phyloP scores from a whole-genome alignment of 2,888 invertebrate species.

The Digitonthophagus gazella region DNA sequence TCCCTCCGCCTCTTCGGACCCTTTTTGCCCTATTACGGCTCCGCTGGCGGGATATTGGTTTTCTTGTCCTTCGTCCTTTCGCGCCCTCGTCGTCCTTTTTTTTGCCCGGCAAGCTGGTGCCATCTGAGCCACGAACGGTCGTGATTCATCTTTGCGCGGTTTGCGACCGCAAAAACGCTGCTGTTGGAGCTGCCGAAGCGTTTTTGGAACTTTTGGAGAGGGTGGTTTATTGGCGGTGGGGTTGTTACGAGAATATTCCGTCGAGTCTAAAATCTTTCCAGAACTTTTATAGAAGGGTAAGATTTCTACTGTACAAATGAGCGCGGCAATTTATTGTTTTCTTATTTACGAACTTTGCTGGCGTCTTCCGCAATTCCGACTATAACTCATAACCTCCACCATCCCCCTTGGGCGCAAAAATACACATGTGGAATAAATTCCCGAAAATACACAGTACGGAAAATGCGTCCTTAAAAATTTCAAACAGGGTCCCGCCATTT shows the following conservation, averaged over 20 bases:
- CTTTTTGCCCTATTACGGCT: neutral
- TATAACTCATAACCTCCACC: neutral
- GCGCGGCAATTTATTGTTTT: too few species aligned
- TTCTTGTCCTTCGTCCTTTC: neutral
- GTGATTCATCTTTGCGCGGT: neutral
- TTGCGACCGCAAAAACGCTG: neutral
- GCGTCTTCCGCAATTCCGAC: too few species aligned
- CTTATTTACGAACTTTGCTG: too few species aligned
- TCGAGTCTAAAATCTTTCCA: too few species aligned
- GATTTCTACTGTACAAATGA: too few species aligned
- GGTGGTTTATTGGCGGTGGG: too few species aligned
- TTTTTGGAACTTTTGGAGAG: too few species aligned
- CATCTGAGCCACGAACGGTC: neutral
- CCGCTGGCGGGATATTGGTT: neutral
- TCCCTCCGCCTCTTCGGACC: neutral
- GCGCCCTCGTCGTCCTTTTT: neutral
- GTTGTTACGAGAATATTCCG: too few species aligned
- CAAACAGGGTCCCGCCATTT: conserved; percentile 77
- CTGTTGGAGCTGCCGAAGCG: neutral
- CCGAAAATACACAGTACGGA: neutral
- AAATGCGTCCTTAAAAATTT: conserved; percentile 78
- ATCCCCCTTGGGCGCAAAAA: neutral
- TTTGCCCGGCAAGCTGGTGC: neutral
- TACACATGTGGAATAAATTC: neutral
- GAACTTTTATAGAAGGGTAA: too few species aligned